phyloP scores from a whole-genome alignment of 2,113 vertebrate genomes.

The Telmatochromis sp. region DNA sequence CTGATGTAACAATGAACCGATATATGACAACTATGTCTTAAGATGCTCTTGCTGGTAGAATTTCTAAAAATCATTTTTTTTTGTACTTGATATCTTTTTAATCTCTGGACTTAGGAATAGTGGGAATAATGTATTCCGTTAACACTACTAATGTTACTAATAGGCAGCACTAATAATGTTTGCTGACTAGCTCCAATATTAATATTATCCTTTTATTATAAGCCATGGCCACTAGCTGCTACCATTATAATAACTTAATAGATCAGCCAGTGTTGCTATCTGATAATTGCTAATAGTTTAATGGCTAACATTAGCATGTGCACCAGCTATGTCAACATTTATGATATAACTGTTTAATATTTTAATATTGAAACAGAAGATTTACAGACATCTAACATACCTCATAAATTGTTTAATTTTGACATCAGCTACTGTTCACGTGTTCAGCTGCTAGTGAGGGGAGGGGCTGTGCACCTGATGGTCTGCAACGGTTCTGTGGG shows the following conservation, averaged over 20 bases:
- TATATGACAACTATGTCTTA: not conserved
- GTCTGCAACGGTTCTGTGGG: not conserved
- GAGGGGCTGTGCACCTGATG: not conserved
- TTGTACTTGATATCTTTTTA: not conserved
- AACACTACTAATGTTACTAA: not conserved
- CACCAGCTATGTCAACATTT: not conserved
- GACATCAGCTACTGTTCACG: not conserved
- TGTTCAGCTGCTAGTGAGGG: not conserved
- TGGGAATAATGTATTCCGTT: not conserved
- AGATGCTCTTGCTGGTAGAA: not conserved
- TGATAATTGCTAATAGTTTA: not conserved
- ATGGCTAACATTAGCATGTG: not conserved
- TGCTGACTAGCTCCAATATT: not conserved
- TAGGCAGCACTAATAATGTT: not conserved
- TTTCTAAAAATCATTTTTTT: not conserved
- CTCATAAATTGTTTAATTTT: not conserved
- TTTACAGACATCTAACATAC: not conserved
- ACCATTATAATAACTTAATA: not conserved
- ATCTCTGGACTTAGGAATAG: not conserved
- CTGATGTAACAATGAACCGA: not conserved
- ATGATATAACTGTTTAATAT: not conserved
- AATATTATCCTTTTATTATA: not conserved
- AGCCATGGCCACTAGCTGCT: not conserved
- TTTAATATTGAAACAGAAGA: not conserved
- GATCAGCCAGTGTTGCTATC: not conserved